Conservation (phyloP, 2,113 vertebrate species). For the Isichthys henryi region DNA sequence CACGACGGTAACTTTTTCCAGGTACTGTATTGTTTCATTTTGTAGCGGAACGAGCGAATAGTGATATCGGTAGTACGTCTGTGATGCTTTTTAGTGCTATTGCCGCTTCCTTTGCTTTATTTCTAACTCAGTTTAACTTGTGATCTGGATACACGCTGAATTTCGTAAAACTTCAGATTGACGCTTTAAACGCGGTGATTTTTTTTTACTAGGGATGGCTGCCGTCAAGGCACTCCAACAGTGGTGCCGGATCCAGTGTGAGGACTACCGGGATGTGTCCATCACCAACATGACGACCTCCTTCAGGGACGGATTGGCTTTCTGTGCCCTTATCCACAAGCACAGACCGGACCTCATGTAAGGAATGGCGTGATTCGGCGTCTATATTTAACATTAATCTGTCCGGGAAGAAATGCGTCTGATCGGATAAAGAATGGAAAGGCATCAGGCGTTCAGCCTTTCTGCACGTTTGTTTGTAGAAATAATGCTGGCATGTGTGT, state of each 20-base stretch:
- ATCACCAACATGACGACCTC: conserved; percentile 97
- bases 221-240: conserved; percentile 85
- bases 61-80: not conserved
- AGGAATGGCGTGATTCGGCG: conserved; percentile 49
- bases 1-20: not conserved
- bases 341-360: conserved; percentile 89
- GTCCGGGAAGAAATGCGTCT: not conserved
- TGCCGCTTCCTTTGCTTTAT: not conserved
- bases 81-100: not conserved
- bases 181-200: not conserved
- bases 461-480: not conserved
- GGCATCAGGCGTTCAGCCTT: not conserved
- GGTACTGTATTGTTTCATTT: not conserved
- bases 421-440: not conserved
- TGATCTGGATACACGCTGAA: not conserved
- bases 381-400: not conserved
- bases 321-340: conserved; percentile 91
- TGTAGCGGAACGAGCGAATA: not conserved
- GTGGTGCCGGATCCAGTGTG: conserved; percentile 83
- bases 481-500: not conserved
- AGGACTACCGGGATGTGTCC: conserved; percentile 80
- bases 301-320: conserved; percentile 90
- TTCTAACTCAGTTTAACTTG: not conserved
- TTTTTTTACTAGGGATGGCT: conserved; percentile 59
- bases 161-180: not conserved